These are phyloP conservation scores for Panurus biarmicus DNA, from an alignment of 2,113 vertebrate species.

Conservation along the genomic window DNA sequence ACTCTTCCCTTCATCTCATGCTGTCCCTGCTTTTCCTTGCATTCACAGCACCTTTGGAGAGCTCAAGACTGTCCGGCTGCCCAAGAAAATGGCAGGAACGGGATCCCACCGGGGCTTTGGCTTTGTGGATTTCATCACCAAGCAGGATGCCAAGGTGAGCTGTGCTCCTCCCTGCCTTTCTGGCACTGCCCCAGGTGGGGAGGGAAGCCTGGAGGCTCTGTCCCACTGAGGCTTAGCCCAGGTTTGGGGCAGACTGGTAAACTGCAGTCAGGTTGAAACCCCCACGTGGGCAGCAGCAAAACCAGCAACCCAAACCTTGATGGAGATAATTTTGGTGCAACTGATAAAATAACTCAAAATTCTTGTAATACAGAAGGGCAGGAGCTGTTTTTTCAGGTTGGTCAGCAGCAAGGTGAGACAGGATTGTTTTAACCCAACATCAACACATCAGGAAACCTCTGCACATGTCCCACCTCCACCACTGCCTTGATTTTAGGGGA, in stretches of 20 bases:
- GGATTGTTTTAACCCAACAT: neutral
- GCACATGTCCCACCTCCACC: rapidly evolving
- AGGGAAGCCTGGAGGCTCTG: neutral
- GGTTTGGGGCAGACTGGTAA: neutral
- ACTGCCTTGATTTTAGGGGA: neutral
- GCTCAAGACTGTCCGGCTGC: slow-evolving; percentile 89
- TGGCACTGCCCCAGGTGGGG: neutral
- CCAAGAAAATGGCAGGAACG: slow-evolving; percentile 86
- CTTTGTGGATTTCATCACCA: slow-evolving; percentile 94
- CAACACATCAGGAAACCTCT: neutral
- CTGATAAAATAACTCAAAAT: neutral
- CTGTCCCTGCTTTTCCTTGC: neutral
- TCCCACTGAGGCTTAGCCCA: neutral
- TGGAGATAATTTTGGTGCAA: rapidly evolving
- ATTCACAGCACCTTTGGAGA: slow-evolving; percentile 89
- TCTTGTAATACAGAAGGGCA: neutral
- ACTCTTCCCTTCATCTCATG: neutral
- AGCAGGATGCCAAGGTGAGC: slow-evolving; percentile 94
- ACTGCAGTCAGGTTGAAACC: neutral
- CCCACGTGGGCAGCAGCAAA: rapidly evolving
- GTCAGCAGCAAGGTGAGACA: neutral
- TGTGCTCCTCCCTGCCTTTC: too few relatives aligned
- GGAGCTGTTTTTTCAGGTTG: neutral
- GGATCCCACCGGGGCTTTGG: slow-evolving; percentile 89
- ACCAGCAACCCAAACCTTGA: neutral